Base-by-base conservation (phyloP, 2,113 vertebrate genomes). In the Alosa alosa region DNA sequence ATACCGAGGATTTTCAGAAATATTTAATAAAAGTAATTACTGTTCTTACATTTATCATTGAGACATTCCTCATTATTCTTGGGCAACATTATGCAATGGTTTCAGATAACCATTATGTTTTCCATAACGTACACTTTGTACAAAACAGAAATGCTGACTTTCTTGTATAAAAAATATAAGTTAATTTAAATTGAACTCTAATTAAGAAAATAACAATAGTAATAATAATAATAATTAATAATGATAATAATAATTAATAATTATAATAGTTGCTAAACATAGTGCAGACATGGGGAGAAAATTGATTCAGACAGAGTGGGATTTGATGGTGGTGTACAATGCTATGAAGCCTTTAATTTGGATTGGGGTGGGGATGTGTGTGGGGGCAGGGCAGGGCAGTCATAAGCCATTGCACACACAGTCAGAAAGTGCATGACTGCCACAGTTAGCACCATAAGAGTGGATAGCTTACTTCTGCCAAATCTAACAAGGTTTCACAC, bases 161-260 rank as follows among this genome's bases (percentile, higher is more conserved):
- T 91, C 94, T 93, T 94, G 95, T 96, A 95, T 95, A 95, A 96
- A 96, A 96, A 96, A 96, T 96, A 95, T 95, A 95, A 95, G 95
- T 96, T 95, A 95, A 95, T 95, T 95, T 95, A 95, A 95, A 95
- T 95, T 90, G 68, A 95, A 95, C 90, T 95, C 93, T 95, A 96
- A 95, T 94, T 95, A 95, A 93, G 94, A 95, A 95, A 96, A 96
- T 95, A 95, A 95, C 92, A 94, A 94, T 92, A 94, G 92, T 93
- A 91, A 93, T 95, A 95, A 93, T 92, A 92, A 91, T 93, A 31
- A 31, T 31, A 31, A 31, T 31, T 91, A 89, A 75, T 87, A 92
- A 91, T 90, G 90, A 90, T 93, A 93, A 93, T 93, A 91, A 91
- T 93, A 91, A 91, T 92, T 91, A 94, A 93, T 92, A 90, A 93